Evolutionary conservation across 2,113 vertebrate species (phyloP), one percentile per base, ranked within the genome.

Genomic region (Austrofundulus limnaeus): DNA sequence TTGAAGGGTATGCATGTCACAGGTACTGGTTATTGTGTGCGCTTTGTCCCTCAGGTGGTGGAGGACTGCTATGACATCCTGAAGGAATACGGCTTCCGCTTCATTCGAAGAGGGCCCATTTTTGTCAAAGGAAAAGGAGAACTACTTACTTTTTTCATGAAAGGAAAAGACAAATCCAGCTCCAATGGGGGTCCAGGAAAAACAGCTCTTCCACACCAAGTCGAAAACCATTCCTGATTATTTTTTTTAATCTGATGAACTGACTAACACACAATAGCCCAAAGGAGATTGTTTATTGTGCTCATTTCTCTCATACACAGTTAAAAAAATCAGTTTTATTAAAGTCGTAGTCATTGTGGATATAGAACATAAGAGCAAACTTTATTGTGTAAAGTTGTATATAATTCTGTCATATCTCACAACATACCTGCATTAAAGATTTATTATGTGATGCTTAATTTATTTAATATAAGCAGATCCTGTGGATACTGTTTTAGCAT

Each of bases 111-210:
- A 51, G 97, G 96, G 16, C 94, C 94, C 56, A 94, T 99, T 87
- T 96, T 88, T 25, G 96, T 99, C 56, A 99, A 99, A 64, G 97
- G 97, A 20, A 99, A 99, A 68, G 97, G 97, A 11, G 96, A 98
- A 74, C 92, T 99, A 63, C 93, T 99, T 0, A 99, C 96, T 4
- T 99, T 94, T 66, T 98, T 99, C 86, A 88, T 99, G 75, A 99
- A 98, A 76, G 97, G 96, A 34, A 94, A 94, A 61, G 95, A 98
- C 21, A 95, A 94, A 53, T 91, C 92, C 4, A 87, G 89, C 17
- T 53, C 80, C 16, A 94, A 94, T 0, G 85, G 88, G 3, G 83
- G 86, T 0, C 77, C 92, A 11, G 92, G 92, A 15, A 88, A 92
- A 3, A 90, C 94, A 16, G 90, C 93, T 15, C 90, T 98, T 38